A percentile compares a stretch with the other conserved stretches of the same genome.
Evolutionary conservation across 1,140 invertebrate species (phyloP).

Genomic region (Belonocnema kinseyi): DNA sequence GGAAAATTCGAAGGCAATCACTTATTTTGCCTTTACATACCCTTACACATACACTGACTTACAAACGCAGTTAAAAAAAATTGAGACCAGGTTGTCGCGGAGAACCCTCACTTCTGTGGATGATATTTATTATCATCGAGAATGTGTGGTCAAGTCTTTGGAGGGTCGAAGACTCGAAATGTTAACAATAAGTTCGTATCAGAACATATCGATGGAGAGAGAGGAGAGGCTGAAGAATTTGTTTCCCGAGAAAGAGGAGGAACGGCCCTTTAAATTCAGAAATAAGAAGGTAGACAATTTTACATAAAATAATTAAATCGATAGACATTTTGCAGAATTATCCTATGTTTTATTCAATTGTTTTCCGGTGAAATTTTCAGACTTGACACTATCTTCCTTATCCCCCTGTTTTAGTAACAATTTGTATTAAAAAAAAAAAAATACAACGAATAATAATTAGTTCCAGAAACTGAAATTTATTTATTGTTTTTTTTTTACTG

Average conservation of each 20-base stretch:
- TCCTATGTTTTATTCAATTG: too few relatives aligned
- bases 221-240: conserved; percentile 86
- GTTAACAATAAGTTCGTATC: conserved; percentile 90
- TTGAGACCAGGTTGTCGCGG: conserved; percentile 66
- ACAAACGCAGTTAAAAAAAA: conserved; percentile 79
- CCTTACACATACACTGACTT: conserved; percentile 91
- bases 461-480: too few relatives aligned
- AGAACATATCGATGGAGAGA: conserved; percentile 83
- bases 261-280: conserved; percentile 84
- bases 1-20: conserved; percentile 83
- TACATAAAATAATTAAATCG: too few relatives aligned
- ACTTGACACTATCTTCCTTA: too few relatives aligned
- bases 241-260: conserved; percentile 82
- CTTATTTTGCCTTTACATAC: conserved; percentile 95
- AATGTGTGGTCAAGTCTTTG: conserved; percentile 87
- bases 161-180: conserved; percentile 91
- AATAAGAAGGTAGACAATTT: conserved; percentile 81
- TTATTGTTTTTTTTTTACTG: too few relatives aligned
- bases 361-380: too few relatives aligned
- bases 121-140: conserved; percentile 83
- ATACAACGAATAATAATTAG: too few relatives aligned
- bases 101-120: conserved; percentile 48
- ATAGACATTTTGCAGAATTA: too few relatives aligned
- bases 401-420: too few relatives aligned
- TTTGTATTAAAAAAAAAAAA: too few relatives aligned